Evolutionary conservation across 2,888 invertebrate genomes (phyloP).

Genomic region (Ornithoptera priamus): DNA sequence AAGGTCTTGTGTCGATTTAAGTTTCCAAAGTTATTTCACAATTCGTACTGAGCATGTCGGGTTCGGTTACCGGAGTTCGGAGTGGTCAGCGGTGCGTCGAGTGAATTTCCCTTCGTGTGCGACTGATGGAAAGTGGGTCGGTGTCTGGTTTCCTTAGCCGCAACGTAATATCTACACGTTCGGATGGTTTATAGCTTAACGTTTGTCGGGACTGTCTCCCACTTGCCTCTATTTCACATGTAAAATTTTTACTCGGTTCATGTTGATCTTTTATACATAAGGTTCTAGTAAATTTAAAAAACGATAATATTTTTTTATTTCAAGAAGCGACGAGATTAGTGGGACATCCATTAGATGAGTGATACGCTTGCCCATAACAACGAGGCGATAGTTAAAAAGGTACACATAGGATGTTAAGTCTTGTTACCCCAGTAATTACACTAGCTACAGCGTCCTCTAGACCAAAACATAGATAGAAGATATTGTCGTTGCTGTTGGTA

Average conservation of each 20-base stretch:
- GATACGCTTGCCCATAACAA: no score
- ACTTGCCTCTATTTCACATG: not conserved
- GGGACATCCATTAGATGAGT: no score
- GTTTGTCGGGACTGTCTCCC: not conserved
- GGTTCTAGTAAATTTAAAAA: not conserved
- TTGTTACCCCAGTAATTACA: no score
- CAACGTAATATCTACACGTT: conserved; percentile 27
- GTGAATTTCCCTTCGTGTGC: conserved; percentile 65
- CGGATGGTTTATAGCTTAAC: conserved; percentile 29
- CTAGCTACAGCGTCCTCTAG: no score
- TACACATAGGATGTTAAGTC: no score
- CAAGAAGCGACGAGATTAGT: no score
- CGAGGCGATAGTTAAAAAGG: no score
- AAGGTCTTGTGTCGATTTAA: conserved; percentile 21
- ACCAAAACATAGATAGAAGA: no score
- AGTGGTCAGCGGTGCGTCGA: conserved; percentile 39
- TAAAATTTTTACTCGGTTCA: not conserved
- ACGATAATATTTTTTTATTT: not conserved
- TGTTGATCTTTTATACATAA: not conserved
- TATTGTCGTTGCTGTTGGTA: no score
- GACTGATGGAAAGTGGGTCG: conserved; percentile 68
- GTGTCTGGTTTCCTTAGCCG: conserved; percentile 53
- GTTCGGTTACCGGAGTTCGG: conserved; percentile 24
- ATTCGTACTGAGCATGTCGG: conserved; percentile 4
- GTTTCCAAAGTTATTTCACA: conserved; percentile 13